Evolutionary conservation across 2,113 vertebrate genomes (phyloP), one percentile per base, ranked within the genome.

Genomic region (Microtus montanus): DNA sequence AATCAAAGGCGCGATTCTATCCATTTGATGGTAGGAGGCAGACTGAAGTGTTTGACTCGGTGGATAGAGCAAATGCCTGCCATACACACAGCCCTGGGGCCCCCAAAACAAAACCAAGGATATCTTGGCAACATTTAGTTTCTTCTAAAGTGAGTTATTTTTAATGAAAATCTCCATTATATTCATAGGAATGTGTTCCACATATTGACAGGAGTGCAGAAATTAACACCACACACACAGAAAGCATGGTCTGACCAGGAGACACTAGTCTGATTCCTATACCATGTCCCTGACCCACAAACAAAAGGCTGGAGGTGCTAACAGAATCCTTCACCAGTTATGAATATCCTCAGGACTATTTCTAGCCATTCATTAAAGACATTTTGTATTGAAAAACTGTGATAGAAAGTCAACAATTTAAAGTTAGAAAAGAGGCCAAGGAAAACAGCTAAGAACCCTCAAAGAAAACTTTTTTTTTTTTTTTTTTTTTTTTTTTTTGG

Each of bases 341-440:
- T 63, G 75, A 86, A 80, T 52, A 70, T 84, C 28, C 86, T 77
- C 22, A 41, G 2, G 71, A 94, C 41, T 73, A 70, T 44, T 49
- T 68, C 77, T 0, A 79, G 71, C 38, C 85, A 97, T n/a, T 41
- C 92, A 33, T 19, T 33, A 35, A 90, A 96, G 7, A 33, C 30
- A 90, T 92, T 85, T 74, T 87, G 47, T 47, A 79, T 3, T 91
- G 70, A 73, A 87, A 91, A 92, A 88, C 35, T 0, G 24, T 86
- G 33, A 90, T 26, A 80, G 17, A 90, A 96, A 94, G 63, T 54
- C 22, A 93, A 61, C 94, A 71, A n/a, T 44, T 91, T 79, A 90
- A 30, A 89, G 35, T 85, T 66, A 75, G 12, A 64, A 83, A 85
- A 91, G 22, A 94, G 38, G 24, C 22, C 74, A 87, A 79, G 80